A percentile compares a stretch with the other conserved stretches of the same genome.
Evolutionary conservation across 2,888 invertebrate species (phyloP).

Genomic region (Epirrita christyi): DNA sequence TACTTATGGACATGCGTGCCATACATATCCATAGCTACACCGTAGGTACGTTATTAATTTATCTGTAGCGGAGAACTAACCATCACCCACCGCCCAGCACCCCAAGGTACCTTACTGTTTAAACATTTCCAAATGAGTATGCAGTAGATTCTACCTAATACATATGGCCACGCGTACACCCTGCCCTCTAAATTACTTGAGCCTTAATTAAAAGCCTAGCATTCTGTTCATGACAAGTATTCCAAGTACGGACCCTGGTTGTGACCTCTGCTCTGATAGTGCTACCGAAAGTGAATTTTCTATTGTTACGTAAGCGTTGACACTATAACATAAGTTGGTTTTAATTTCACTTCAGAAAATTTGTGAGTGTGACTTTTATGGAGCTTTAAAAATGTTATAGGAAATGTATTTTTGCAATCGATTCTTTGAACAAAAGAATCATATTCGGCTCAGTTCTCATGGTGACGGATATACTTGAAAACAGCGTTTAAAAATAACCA

Average conservation of each 20-base stretch:
- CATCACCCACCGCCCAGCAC: constrained; percentile 63
- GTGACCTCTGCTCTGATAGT: constrained; percentile 62
- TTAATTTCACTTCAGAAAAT: constrained; percentile 36
- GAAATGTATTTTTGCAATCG: no score
- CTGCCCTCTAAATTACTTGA: constrained; percentile 79
- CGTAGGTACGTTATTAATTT: constrained; percentile 79
- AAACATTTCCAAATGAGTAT: constrained; percentile 84
- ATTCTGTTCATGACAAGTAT: constrained; percentile 83
- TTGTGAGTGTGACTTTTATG: no score
- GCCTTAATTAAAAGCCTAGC: constrained; percentile 83
- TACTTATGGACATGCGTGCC: constrained; percentile 74
- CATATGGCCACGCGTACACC: constrained; percentile 67
- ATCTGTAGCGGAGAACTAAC: constrained; percentile 83
- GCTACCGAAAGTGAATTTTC: constrained; percentile 63
- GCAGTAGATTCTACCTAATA: constrained; percentile 78
- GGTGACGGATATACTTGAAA: no score
- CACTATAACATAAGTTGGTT: constrained; percentile 18
- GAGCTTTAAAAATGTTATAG: no score
- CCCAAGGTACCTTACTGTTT: constrained; percentile 62
- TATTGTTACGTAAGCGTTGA: constrained; percentile 39
- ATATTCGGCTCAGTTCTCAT: no score
- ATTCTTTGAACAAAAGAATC: no score
- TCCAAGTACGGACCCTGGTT: constrained; percentile 57
- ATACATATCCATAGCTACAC: constrained; percentile 64
- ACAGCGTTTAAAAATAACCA: no score